Evolutionary conservation across 2,797 vertebrate genomes (phyloP), one percentile per base, ranked within the genome.

Genomic region (Schizothorax lantsangensis): DNA sequence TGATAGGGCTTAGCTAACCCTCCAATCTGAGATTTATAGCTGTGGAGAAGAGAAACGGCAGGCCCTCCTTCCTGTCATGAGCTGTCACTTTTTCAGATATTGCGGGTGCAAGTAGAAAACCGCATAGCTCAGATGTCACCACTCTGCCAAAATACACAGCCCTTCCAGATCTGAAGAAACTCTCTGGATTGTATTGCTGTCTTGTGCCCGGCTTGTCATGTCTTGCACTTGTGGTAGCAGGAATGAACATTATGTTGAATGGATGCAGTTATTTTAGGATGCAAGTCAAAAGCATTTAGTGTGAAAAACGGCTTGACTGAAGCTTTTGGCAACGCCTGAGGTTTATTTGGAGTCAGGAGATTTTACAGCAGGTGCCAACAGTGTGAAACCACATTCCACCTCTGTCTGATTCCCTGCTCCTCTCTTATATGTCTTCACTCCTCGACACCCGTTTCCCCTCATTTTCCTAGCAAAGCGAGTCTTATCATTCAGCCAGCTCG

Each of bases 111-210:
- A 91, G 84, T 86, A 88, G 75, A 91, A 89, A 88, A 84, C 87
- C 64, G 68, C 89, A 90, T 84, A 90, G 79, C 89, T 89, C 66
- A 75, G 84, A 88, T 90, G 86, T 89, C 88, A 75, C 75, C 14
- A 9, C 66, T 77, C 82, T 92, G 91, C 91, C 88, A 89, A 92
- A 88, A 89, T 88, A 91, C 86, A 90, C 86, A 82, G 71, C 83
- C 88, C 69, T 88, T 86, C 83, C 79, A 88, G 89, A 89, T 87
- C 78, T 79, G 73, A 84, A 90, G 82, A 88, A 85, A 77, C 83
- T 85, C 47, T 88, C 43, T 84, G 81, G 84, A 84, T 84, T 83
- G 84, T 83, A 59, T 90, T 87, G 68, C 82, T 81, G 64, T 88
- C 75, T 83, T 84, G 49, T 47, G 52, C 17, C 64, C 45, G 19